Conservation (phyloP, 2,888 invertebrate genomes). For the Eremobia ochroleuca region DNA sequence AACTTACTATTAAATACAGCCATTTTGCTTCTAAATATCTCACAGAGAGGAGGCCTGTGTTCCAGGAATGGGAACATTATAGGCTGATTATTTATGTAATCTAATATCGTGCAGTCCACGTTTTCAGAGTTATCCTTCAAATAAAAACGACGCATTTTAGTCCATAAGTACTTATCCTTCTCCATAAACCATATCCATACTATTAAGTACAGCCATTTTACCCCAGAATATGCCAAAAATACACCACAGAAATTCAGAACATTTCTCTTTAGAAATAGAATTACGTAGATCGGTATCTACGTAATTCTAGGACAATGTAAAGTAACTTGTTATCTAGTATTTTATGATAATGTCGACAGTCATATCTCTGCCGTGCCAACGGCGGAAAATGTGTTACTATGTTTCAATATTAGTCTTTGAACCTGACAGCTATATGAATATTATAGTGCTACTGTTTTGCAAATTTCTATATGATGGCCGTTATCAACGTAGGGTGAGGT, state of each 20-base stretch:
- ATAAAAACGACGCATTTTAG: neutral
- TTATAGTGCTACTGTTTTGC: neutral
- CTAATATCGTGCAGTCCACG: neutral
- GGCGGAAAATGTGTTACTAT: slow-evolving; percentile 15
- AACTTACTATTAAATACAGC: no score
- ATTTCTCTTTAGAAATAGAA: slow-evolving; percentile 5
- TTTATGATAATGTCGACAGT: slow-evolving; percentile 48
- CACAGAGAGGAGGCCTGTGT: no score
- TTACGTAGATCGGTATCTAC: neutral
- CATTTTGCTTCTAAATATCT: no score
- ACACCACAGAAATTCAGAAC: neutral
- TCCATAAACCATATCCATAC: neutral
- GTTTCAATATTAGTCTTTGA: slow-evolving; percentile 17
- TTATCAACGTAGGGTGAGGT: no score
- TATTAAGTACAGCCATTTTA: neutral
- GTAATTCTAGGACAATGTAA: neutral
- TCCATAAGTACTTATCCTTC: neutral
- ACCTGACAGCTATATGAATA: slow-evolving; percentile 16
- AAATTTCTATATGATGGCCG: no score
- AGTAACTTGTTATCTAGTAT: slow-evolving; percentile 12
- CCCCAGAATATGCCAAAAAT: neutral
- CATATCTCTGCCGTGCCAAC: slow-evolving; percentile 14
- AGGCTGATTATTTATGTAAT: no score
- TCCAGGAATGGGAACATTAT: no score
- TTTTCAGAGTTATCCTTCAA: neutral